Evolutionary conservation across 2,888 invertebrate genomes (phyloP).

Genomic region (Phymatocera aterrima): DNA sequence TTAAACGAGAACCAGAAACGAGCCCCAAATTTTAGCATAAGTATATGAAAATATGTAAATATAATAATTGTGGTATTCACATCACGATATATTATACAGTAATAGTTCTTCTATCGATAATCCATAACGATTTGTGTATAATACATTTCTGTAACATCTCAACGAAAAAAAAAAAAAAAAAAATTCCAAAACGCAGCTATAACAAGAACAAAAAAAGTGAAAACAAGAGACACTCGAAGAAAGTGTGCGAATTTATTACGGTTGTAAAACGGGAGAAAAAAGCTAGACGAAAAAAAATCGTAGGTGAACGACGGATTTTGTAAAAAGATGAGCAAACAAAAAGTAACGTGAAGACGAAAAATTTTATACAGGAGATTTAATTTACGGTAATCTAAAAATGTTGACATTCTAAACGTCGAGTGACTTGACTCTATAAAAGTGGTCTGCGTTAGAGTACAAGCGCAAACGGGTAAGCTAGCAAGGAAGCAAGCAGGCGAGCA

Average conservation of each 20-base stretch:
- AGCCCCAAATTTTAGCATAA: background rate
- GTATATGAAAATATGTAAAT: background rate
- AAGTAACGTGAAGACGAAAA: too few species aligned
- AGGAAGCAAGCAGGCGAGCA: background rate
- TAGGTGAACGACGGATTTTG: too few species aligned
- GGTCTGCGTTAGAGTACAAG: background rate
- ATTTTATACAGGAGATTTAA: conserved; percentile 56
- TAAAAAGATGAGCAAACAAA: too few species aligned
- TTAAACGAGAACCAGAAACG: too few species aligned
- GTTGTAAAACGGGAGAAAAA: background rate
- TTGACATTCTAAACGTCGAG: background rate
- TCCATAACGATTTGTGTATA: too few species aligned
- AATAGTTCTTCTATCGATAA: background rate
- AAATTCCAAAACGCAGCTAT: too few species aligned
- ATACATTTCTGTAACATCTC: background rate
- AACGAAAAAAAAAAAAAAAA: background rate
- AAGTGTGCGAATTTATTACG: background rate
- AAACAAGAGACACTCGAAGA: background rate
- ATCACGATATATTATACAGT: background rate
- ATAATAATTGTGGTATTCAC: conserved; percentile 15
- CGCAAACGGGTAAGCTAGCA: background rate
- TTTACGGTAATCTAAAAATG: conserved; percentile 30
- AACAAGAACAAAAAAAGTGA: background rate
- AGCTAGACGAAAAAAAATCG: too few species aligned
- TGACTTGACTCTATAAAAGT: background rate